Evolutionary conservation across 1,140 invertebrate genomes (phyloP).

Genomic region (Plodia interpunctella): DNA sequence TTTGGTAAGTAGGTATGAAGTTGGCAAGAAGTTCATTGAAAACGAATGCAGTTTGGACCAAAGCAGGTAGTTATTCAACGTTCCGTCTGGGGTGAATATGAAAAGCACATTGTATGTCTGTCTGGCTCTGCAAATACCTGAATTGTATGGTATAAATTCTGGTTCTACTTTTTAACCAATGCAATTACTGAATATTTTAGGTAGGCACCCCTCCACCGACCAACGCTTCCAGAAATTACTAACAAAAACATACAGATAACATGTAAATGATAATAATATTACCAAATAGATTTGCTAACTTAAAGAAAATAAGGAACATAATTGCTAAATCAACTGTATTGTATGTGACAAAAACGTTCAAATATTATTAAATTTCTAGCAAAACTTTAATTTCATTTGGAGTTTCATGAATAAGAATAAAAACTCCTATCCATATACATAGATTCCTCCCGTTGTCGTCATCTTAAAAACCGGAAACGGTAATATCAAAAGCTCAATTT

Average conservation of each 20-base stretch:
- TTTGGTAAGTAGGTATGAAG: slow-evolving; percentile 32
- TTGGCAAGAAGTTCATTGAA: slow-evolving; percentile 57
- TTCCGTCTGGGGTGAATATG: slow-evolving; percentile 50
- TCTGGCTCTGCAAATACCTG: neutral
- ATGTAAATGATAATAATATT: too few relatives aligned
- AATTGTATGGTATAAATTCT: neutral
- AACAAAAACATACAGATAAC: too few relatives aligned
- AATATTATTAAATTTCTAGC: too few relatives aligned
- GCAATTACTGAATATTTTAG: too few relatives aligned
- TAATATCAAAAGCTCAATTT: neutral
- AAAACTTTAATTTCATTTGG: too few relatives aligned
- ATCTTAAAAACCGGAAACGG: neutral
- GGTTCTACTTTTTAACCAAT: neutral
- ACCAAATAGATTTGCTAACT: too few relatives aligned
- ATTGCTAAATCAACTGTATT: too few relatives aligned
- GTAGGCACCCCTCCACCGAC: too few relatives aligned
- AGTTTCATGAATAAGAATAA: too few relatives aligned
- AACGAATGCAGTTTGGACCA: slow-evolving; percentile 56
- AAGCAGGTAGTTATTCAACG: slow-evolving; percentile 41
- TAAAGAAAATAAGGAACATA: too few relatives aligned
- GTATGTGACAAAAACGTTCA: too few relatives aligned
- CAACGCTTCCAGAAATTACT: too few relatives aligned
- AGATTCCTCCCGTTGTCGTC: neutral
- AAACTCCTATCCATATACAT: neutral
- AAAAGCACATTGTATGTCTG: slow-evolving; percentile 58